Base-by-base conservation (phyloP, 2,888 invertebrate species). In the Eupithecia exiguata region DNA sequence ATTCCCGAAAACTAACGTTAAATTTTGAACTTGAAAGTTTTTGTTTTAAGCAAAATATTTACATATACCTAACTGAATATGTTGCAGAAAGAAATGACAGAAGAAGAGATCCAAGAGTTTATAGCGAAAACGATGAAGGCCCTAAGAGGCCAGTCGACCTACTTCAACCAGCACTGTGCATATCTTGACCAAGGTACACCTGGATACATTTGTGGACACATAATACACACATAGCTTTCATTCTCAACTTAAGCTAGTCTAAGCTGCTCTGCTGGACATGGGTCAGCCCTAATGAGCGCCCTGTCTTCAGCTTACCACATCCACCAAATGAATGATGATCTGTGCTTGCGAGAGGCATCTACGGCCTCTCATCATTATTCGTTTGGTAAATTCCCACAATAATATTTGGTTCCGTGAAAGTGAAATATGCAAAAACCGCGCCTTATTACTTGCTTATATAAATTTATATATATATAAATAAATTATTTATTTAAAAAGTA, bases 141-240 rank as follows among this genome's bases (percentile, higher is more conserved):
- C n/a, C 78, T 94, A 30, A 91, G 94, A n/a, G 93, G 94, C 1
- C 92, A 90, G 81, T 94, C 94, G 40, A 89, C 89, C 0, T 94
- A 94, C 80, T 91, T 87, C 85, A 94, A 94, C 78, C 89, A 92
- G 16, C 91, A 87, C 78, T 94, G 94, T 79, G 87, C 90, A 0
- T 89, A 93, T 80, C 83, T 91, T 3, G 66, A 66, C 40, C 66
- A 66, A 40, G 38, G 66, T 66, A 35, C 18, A 49, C 16, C 61
- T 61, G 30, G 5, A 53, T 0, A 84, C 88, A 2, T 86, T 49
- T n/a, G 49, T 7, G 5, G 9, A n/a, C 18, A 46, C 18, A 18
- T 43, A 10, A 43, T 46, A 3, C 0, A 18, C 46, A 40, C 40
- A 12, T 40, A 10, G 14, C 1, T 40, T 0, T 84, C 89, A 2